These are phyloP conservation scores for Elanoides forficatus DNA, from an alignment of 2,113 vertebrate genomes.

Conservation along the genomic window DNA sequence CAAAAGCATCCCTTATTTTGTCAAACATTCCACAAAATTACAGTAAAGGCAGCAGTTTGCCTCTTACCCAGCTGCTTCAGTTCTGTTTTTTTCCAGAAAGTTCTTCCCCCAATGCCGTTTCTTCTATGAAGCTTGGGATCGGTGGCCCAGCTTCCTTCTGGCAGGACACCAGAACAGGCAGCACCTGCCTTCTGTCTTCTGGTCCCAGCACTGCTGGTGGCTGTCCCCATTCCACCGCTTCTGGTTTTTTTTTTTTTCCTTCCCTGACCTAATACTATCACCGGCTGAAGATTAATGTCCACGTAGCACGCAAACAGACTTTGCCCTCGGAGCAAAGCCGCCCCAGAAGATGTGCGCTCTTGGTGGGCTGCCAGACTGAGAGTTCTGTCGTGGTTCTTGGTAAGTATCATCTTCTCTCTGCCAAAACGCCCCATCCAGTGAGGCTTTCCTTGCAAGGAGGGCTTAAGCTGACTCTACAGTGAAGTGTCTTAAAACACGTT, in stretches of 20 bases:
- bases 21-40: neutral
- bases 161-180: neutral
- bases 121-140: neutral
- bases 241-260: neutral
- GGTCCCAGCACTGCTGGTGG: neutral
- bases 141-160: neutral
- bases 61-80: neutral
- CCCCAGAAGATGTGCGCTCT: neutral
- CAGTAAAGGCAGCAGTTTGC: neutral
- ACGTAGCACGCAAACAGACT: neutral
- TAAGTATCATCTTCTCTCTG: neutral
- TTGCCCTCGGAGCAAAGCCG: neutral
- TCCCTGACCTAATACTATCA: neutral
- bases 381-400: neutral
- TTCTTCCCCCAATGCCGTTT: neutral
- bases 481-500: neutral
- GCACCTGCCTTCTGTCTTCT: neutral
- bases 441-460: neutral
- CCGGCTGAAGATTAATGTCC: neutral
- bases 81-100: neutral
- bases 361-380: neutral
- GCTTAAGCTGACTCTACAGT: neutral
- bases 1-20: neutral
- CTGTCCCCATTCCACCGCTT: accelerated
- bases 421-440: neutral